These are phyloP conservation scores for Etheostoma perlongum DNA, from an alignment of 2,797 vertebrate species.

Conservation along the genomic window DNA sequence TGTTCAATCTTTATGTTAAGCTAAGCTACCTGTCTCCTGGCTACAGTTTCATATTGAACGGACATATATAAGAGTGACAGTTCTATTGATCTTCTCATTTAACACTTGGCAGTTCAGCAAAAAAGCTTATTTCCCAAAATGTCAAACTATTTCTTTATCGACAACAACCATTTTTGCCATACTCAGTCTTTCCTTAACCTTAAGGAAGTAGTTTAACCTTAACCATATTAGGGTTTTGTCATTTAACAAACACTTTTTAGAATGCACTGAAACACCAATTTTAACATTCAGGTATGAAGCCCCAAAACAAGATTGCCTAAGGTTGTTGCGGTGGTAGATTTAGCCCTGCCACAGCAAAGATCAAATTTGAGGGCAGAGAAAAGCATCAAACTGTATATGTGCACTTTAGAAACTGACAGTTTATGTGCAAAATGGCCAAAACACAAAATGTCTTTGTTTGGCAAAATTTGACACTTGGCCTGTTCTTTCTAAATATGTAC, in stretches of 20 bases:
- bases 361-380: neutral
- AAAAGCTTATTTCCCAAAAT: too few relatives aligned
- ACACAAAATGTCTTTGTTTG: too few relatives aligned
- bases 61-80: neutral
- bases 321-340: too few relatives aligned
- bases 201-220: too few relatives aligned
- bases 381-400: too few relatives aligned
- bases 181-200: too few relatives aligned
- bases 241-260: slow-evolving; percentile 9
- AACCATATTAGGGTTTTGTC: neutral
- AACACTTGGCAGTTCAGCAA: too few relatives aligned
- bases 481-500: slow-evolving; percentile 9
- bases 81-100: neutral
- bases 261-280: neutral
- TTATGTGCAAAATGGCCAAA: too few relatives aligned
- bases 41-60: slow-evolving; percentile 4
- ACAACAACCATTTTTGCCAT: too few relatives aligned
- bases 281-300: slow-evolving; percentile 16
- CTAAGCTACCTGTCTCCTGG: neutral
- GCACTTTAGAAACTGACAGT: too few relatives aligned
- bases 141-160: too few relatives aligned
- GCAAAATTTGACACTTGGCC: neutral
- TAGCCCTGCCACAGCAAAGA: slow-evolving; percentile 16
- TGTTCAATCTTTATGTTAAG: neutral
- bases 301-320: slow-evolving; percentile 8